A percentile compares a stretch with the other conserved stretches of the same genome.
Conservation (phyloP, 2,797 vertebrate species). For the Anolis apletophallus region DNA sequence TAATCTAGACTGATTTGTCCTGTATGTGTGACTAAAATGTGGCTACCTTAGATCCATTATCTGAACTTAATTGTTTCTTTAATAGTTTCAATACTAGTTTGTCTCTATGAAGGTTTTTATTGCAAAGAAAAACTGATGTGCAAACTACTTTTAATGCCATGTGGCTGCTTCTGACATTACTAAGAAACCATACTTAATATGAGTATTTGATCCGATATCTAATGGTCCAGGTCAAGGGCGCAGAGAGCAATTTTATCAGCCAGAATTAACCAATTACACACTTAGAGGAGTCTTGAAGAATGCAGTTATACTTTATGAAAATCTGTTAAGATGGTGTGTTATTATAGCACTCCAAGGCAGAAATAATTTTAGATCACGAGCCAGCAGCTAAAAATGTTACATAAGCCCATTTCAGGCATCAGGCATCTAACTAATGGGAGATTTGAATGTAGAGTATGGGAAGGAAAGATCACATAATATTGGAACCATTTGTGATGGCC, state of each 20-base stretch:
- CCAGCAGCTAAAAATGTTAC: background rate
- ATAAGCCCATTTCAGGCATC: background rate
- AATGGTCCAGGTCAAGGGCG: constrained; percentile 32
- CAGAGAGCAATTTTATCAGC: constrained; percentile 10
- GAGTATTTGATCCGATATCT: constrained; percentile 16
- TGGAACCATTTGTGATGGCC: background rate
- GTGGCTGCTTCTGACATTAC: background rate
- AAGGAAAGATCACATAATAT: background rate
- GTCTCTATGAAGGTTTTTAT: background rate
- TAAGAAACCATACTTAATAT: constrained; percentile 23
- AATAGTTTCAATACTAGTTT: background rate
- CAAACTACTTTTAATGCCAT: background rate
- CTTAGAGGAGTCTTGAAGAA: constrained; percentile 33
- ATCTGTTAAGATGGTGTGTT: constrained; percentile 8
- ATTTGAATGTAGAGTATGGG: background rate
- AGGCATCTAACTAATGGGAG: background rate
- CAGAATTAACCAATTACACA: constrained; percentile 34
- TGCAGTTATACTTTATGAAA: constrained; percentile 1
- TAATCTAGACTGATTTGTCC: background rate
- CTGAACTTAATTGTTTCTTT: background rate
- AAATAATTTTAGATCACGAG: background rate
- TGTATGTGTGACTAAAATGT: background rate
- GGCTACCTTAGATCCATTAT: background rate
- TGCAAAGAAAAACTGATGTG: background rate
- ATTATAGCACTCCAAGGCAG: background rate